These are phyloP conservation scores for Cantharis lateralis DNA, from an alignment of 2,888 invertebrate species.

Conservation along the genomic window DNA sequence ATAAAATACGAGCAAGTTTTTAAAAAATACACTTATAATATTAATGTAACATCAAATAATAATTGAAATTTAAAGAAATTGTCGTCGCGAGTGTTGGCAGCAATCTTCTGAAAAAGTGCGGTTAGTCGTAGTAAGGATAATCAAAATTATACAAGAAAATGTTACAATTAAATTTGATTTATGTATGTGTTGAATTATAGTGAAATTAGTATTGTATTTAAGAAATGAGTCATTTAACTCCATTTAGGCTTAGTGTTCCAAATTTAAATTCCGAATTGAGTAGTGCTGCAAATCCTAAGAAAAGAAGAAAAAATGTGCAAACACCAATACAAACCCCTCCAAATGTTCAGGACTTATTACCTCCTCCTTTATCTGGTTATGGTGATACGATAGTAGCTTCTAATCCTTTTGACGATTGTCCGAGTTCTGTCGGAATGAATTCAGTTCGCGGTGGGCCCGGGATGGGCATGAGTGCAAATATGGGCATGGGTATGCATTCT, in stretches of 20 bases:
- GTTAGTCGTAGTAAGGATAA: neutral
- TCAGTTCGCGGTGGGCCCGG: slow-evolving; percentile 48
- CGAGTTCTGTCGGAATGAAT: slow-evolving; percentile 57
- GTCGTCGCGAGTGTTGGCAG: neutral
- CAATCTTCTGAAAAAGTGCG: neutral
- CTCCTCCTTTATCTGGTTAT: slow-evolving; percentile 86
- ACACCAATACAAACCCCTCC: slow-evolving; percentile 71
- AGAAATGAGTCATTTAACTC: slow-evolving; percentile 54
- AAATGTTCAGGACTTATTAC: slow-evolving; percentile 78
- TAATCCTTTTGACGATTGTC: slow-evolving; percentile 93
- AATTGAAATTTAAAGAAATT: neutral
- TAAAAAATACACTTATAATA: neutral
- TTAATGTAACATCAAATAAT: neutral
- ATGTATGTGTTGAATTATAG: slow-evolving; percentile 7
- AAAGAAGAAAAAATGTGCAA: slow-evolving; percentile 77
- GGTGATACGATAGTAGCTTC: slow-evolving; percentile 94
- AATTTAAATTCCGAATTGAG: slow-evolving; percentile 56
- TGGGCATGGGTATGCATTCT: slow-evolving; percentile 65
- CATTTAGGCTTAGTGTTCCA: slow-evolving; percentile 54
- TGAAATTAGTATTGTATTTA: slow-evolving; percentile 16
- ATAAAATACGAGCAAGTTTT: neutral
- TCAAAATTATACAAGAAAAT: neutral
- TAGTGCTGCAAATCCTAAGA: slow-evolving; percentile 84
- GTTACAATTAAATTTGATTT: neutral
- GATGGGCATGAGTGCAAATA: slow-evolving; percentile 52